phyloP scores from a whole-genome alignment of 1,140 invertebrate genomes.

The Zaprionus africanus region DNA sequence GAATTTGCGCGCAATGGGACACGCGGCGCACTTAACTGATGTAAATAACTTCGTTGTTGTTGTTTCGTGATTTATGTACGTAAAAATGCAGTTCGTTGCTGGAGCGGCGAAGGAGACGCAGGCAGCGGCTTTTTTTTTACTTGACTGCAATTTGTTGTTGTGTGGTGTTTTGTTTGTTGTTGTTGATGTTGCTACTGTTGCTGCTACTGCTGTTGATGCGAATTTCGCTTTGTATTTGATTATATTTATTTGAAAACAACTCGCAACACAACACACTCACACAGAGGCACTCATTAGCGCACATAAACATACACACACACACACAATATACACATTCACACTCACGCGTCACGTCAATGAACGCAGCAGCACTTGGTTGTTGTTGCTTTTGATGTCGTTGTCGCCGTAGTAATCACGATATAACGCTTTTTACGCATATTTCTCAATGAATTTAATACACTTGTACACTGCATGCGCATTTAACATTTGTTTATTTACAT shows the following conservation, averaged over 20 bases:
- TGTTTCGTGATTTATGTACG: slow-evolving; percentile 21
- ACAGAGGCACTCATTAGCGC: slow-evolving; percentile 39
- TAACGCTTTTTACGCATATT: slow-evolving; percentile 70
- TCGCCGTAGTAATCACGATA: slow-evolving; percentile 54
- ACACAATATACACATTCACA: slow-evolving; percentile 55
- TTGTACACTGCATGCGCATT: slow-evolving; percentile 47
- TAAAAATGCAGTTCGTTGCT: slow-evolving; percentile 18
- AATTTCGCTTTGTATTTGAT: slow-evolving; percentile 47
- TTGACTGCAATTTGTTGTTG: slow-evolving; percentile 37
- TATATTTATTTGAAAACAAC: slow-evolving; percentile 65
- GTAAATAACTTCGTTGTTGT: slow-evolving; percentile 40
- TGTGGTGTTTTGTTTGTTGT: slow-evolving; percentile 60
- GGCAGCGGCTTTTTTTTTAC: slow-evolving; percentile 26
- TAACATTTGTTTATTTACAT: slow-evolving; percentile 71
- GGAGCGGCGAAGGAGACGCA: slow-evolving; percentile 2
- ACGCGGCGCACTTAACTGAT: slow-evolving; percentile 22
- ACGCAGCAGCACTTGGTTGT: slow-evolving; percentile 75
- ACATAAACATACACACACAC: slow-evolving; percentile 37
- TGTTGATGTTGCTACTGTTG: slow-evolving; percentile 11
- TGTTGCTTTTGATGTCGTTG: slow-evolving; percentile 56
- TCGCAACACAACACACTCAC: slow-evolving; percentile 42
- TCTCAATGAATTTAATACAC: slow-evolving; percentile 56
- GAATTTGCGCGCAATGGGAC: slow-evolving; percentile 50
- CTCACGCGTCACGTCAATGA: slow-evolving; percentile 79
- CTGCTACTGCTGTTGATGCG: slow-evolving; percentile 17